Conservation (phyloP, 2,113 vertebrate genomes). For the Oryctolagus cuniculus region mOryCun1.1 NC_091442.1:8262501-8263000, state of each 20-base stretch:
- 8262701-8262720: conserved; percentile 86
- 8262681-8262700: conserved; percentile 85
- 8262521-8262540: accelerated
- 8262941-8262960: accelerated
- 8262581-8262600: neutral
- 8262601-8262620: neutral
- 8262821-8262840: neutral
- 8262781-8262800: neutral
- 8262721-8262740: conserved; percentile 77
- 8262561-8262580: neutral
- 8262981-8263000: neutral
- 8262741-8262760: conserved; percentile 78
- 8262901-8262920: neutral
- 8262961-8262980: accelerated
- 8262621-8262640: conserved; percentile 70
- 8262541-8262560: accelerated
- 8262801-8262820: neutral
- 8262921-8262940: neutral
- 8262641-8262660: conserved; percentile 72
- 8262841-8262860: neutral
- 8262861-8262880: neutral
- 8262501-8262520: accelerated
- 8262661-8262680: conserved; percentile 73
- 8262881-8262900: accelerated
- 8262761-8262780: conserved; percentile 66